Evolutionary conservation across 1,140 invertebrate species (phyloP).

Genomic region (Vanessa atalanta): DNA sequence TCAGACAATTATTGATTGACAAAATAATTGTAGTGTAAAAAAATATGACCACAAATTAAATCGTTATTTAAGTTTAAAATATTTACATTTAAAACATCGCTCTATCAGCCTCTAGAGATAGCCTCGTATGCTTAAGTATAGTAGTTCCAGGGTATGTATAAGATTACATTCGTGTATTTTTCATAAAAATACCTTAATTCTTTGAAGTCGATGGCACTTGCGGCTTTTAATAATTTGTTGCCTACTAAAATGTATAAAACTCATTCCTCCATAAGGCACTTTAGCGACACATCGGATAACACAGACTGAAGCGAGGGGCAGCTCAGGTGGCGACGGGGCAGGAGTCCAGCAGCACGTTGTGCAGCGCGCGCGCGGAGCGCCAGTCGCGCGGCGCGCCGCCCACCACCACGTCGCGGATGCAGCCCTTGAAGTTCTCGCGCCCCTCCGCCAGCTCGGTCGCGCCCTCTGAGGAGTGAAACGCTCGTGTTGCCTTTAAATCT

Average conservation of each 20-base stretch:
- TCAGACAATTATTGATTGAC: too few relatives aligned
- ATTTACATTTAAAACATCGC: slow-evolving; percentile 22
- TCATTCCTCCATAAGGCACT: neutral
- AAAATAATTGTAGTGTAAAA: neutral
- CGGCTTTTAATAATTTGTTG: neutral
- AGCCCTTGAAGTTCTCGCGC: slow-evolving; percentile 93
- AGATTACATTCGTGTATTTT: neutral
- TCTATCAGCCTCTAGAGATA: slow-evolving; percentile 37
- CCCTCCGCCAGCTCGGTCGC: slow-evolving; percentile 84
- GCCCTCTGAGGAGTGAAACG: slow-evolving; percentile 71
- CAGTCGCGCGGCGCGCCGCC: slow-evolving; percentile 84
- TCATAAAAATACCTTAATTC: neutral
- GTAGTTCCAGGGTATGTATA: neutral
- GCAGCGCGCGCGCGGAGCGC: slow-evolving; percentile 88
- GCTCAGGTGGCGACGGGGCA: slow-evolving; percentile 82
- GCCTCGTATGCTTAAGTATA: slow-evolving; percentile 34
- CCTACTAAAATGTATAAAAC: neutral
- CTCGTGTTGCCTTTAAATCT: too few relatives aligned
- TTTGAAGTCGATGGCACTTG: neutral
- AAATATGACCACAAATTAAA: neutral
- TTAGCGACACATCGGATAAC: neutral
- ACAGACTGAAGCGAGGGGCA: neutral
- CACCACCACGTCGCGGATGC: slow-evolving; percentile 92
- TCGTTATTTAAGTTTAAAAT: neutral
- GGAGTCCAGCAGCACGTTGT: slow-evolving; percentile 92